Base-by-base conservation (phyloP, 2,888 invertebrate species). In the Diplolepis rosae region DNA sequence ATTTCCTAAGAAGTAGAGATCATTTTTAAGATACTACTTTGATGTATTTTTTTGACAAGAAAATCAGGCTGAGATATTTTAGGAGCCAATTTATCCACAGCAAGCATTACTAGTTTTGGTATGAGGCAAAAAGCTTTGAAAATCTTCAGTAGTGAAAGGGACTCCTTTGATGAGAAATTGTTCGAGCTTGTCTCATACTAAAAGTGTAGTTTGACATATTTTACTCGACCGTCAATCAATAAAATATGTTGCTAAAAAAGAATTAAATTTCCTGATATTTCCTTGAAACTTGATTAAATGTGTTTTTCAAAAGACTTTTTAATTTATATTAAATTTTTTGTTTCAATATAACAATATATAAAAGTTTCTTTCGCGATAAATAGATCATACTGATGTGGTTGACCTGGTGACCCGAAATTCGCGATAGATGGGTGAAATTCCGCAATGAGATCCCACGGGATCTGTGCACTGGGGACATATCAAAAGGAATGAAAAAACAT, bases 401-500 rank as follows among this genome's bases (percentile, higher is more conserved):
- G 61, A 39, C 22, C 61, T 22, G 22, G 61, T 39, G n/a, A 61
- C 61, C 61, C 11, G 22, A 9, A 3, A 13, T 13, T 13, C 22
- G 7, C 39, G 24, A n/a, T 39, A 61, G n/a, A 11, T 9, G 18
- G 7, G 39, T 39, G n/a, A 61, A 39, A 61, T 13, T 61, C 24
- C n/a, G 24, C 3, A 39, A 22, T 18, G 35, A 35, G 35, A n/a
- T 61, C 61, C 61, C 61, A 24, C 13, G 39, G 24, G 39, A 61
- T 61, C 22, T 39, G n/a, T n/a, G 39, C 39, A 61, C n/a, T 39
- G 61, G 39, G 61, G n/a, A 61, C 39, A n/a, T n/a, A 61, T 22
- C 11, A 7, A 35, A 39, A 39, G 24, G 35, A 61, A 61, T 56
- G 24, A 35, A 39, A 24, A 15, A 61, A 27, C 6, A 13, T 13